A percentile compares a stretch with the other conserved stretches of the same genome.
phyloP scores from a whole-genome alignment of 1,140 invertebrate genomes.

The Sarcophaga peregrina region DNA sequence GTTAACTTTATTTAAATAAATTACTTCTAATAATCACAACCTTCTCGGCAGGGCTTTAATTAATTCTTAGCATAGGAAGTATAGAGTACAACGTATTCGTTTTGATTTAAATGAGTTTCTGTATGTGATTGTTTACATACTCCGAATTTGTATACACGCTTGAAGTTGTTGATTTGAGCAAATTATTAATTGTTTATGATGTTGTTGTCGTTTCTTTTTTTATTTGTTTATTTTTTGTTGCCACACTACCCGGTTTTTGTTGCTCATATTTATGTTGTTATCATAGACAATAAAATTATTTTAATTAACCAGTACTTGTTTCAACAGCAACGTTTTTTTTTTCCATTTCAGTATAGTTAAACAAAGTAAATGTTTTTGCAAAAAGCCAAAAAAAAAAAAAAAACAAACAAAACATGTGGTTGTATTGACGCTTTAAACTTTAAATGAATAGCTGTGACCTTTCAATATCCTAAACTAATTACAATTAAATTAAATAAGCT shows the following conservation, averaged over 20 bases:
- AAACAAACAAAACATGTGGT: not conserved
- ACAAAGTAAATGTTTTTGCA: too few species aligned
- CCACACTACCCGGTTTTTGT: not conserved
- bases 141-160: not conserved
- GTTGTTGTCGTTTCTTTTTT: conserved; percentile 1
- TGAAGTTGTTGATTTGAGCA: not conserved
- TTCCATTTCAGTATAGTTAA: too few species aligned
- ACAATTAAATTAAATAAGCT: not conserved
- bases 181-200: not conserved
- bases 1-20: too few species aligned
- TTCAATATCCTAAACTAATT: conserved; percentile 15
- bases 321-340: not conserved
- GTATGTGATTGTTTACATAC: too few species aligned
- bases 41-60: too few species aligned
- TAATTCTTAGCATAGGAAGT: too few species aligned
- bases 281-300: conserved; percentile 6
- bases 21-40: too few species aligned
- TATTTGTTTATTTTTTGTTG: not conserved
- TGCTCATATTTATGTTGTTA: conserved; percentile 12
- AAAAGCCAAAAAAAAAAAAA: too few species aligned
- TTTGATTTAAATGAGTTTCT: too few species aligned
- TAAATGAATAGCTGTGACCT: not conserved
- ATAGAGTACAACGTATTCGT: too few species aligned
- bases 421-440: not conserved
- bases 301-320: conserved; percentile 35